Evolutionary conservation across 2,113 vertebrate genomes (phyloP), one percentile per base, ranked within the genome.

Genomic region (Plecotus auritus): DNA sequence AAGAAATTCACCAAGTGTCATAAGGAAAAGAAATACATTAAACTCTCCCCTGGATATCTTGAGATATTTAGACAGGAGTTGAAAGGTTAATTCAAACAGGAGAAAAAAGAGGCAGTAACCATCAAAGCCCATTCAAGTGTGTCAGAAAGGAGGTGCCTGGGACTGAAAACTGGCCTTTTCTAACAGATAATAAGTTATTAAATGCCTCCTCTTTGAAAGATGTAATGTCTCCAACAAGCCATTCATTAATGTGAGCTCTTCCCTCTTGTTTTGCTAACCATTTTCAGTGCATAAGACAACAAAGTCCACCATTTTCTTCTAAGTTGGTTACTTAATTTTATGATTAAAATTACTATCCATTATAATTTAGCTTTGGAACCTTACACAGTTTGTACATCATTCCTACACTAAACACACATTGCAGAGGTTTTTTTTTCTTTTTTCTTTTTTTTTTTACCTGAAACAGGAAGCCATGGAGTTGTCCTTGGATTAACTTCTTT

Each of bases 381-480:
- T 85, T 67, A n/a, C 3, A 30, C 26, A 28, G 49, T 35, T 8
- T 54, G 45, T 22, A 54, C 22, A 42, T 30, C 49, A 78, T 85
- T 13, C 54, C 45, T 61, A 66, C 16, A 81, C 42, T 61, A 59
- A 66, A 64, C 6, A 56, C 4, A 22, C 30, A 51, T 70, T 28
- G n/a, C 28, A 91, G 32, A 49, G 20, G 7, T 90, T 45, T 67
- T 74, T 8, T 22, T 64, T 90, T 6, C 59, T 26, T 17, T 4
- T 26, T 1, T 23, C 8, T 59, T 64, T 13, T 64, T 64, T 64
- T 0, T 54, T 95, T 5, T 98, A 98, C 98, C 98, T 98, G 97
- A 64, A 94, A 96, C 28, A 97, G 85, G 76, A 97, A 69, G 88
- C 94, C 96, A 64, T 91, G 97, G 45, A 95, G 80, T 10, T 3